Base-by-base conservation (phyloP, 2,113 vertebrate genomes). In the Rattus rattus region DNA sequence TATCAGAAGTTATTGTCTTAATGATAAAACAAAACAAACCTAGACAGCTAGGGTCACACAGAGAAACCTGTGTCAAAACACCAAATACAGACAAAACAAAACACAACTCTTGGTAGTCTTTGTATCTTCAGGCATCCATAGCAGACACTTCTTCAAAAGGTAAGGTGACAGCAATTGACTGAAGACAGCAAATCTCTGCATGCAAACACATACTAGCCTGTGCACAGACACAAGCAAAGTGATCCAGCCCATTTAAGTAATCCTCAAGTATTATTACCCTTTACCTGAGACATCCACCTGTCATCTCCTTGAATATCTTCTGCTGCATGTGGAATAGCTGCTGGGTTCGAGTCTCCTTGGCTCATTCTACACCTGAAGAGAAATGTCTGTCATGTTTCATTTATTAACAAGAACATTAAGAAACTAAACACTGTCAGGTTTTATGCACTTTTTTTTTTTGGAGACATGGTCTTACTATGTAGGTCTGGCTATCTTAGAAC, bases 211-310 rank as follows among this genome's bases (percentile, higher is more conserved):
- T 6, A 7, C 16, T 30, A 19, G 13, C 17, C 47, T 47, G 26
- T 47, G 16, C 26, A 85, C 4, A 1, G 14, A 85, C 61, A 47
- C 24, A 92, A 91, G 1, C 2, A 2, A 93, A 85, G 65, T 69
- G 16, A 63, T 4, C 28, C 28, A 72, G 36, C 17, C 19, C 56
- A 43, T 19, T 19, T 79, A 36, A 94, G 30, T 39, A 56, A 39
- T 5, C 49, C 13, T 63, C 0, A 56, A 28, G 20, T 4, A 43
- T 24, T 4, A 43, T 24, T 47, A 65, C 1, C 39, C 96, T 98
- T 96, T 89, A 99, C 99, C 99, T 99, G 99, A 39, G 99, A 99
- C 98, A 99, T 99, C 99, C 99, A 99, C 76, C 99, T 99, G 94
- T 98, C 99, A 47, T 99, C 99, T 5, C 99, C 99, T 94, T 99